phyloP scores from a whole-genome alignment of 2,797 vertebrate species.

The Cirrhinus molitorella region DNA sequence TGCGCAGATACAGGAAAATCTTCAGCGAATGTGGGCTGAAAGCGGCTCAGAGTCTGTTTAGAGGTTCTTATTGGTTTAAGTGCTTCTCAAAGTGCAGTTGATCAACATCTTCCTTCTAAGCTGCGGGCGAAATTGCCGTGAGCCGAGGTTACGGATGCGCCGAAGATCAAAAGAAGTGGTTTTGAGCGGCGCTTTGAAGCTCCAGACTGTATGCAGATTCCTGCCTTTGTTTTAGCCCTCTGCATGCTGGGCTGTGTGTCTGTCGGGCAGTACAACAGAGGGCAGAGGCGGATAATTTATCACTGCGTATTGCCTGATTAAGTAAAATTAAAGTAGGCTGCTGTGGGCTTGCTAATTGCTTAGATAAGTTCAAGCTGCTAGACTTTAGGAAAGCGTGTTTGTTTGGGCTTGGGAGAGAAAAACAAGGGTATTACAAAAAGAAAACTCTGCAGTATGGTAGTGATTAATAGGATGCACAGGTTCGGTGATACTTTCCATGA shows the following conservation, averaged over 20 bases:
- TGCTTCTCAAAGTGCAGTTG: constrained; percentile 58
- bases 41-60: constrained; percentile 56
- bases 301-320: constrained; percentile 78
- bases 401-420: constrained; percentile 70
- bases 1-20: constrained; percentile 55
- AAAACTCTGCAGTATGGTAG: constrained; percentile 55
- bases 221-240: constrained; percentile 51
- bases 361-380: constrained; percentile 80
- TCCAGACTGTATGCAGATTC: constrained; percentile 66
- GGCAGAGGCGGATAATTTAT: constrained; percentile 77
- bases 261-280: constrained; percentile 68
- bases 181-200: constrained; percentile 66
- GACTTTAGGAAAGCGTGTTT: constrained; percentile 68
- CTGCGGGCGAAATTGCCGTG: constrained; percentile 43
- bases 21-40: constrained; percentile 57
- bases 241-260: constrained; percentile 39
- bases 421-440: constrained; percentile 66
- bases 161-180: constrained; percentile 62
- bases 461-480: neutral
- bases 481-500: neutral
- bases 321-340: constrained; percentile 78
- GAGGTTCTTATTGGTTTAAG: constrained; percentile 60
- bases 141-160: constrained; percentile 48
- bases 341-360: constrained; percentile 77
- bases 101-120: constrained; percentile 49